phyloP scores from a whole-genome alignment of 1,140 invertebrate species.

The Drosophila chauvacae region DNA sequence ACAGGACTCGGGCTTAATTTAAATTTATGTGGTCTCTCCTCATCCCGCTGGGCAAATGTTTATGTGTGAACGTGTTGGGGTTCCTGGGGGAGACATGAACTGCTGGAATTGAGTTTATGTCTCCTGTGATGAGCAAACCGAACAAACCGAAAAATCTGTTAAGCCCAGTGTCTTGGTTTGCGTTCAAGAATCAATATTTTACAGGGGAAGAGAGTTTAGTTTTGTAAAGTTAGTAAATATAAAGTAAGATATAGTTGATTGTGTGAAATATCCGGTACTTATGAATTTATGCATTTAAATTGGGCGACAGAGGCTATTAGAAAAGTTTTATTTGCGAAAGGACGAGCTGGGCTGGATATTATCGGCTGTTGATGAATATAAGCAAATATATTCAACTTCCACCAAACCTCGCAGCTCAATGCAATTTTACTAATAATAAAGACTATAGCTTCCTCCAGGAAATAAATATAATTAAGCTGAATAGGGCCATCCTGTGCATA shows the following conservation, averaged over 20 bases:
- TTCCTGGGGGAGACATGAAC: conserved; percentile 36
- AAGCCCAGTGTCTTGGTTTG: background rate
- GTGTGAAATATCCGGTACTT: background rate
- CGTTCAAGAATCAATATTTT: conserved; percentile 8
- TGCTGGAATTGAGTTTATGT: conserved; percentile 20
- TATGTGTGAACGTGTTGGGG: conserved; percentile 32
- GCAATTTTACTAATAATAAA: background rate
- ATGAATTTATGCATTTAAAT: too few relatives aligned
- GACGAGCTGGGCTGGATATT: too few relatives aligned
- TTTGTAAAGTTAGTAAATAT: background rate
- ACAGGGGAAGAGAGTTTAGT: background rate
- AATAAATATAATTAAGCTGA: background rate
- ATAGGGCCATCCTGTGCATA: background rate
- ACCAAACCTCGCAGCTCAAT: background rate
- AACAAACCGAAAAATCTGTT: conserved; percentile 13
- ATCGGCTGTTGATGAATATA: too few relatives aligned
- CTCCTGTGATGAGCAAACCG: background rate
- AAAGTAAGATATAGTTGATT: too few relatives aligned
- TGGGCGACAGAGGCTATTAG: too few relatives aligned
- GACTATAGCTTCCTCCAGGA: background rate
- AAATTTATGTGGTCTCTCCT: conserved; percentile 39
- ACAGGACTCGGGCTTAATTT: conserved; percentile 41
- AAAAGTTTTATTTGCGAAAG: background rate
- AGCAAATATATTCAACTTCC: background rate
- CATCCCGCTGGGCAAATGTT: conserved; percentile 6